Base-by-base conservation (phyloP, 2,113 vertebrate species). In the Otolemur garnettii region DNA sequence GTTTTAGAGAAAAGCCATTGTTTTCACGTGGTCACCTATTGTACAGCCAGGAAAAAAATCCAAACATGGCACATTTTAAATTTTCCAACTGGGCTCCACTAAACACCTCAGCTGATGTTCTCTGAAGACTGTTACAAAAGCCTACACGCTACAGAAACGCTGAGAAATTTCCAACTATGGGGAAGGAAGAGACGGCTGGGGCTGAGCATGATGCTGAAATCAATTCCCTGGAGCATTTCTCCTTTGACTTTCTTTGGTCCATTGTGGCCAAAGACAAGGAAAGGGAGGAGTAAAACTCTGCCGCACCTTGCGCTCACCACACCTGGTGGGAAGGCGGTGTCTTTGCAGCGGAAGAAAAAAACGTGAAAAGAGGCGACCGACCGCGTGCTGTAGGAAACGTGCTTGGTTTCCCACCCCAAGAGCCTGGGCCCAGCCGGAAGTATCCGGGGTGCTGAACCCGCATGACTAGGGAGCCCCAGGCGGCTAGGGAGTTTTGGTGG, bases 31-130 rank as follows among this genome's bases (percentile, higher is more conserved):
- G 91, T 75, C 90, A 93, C 68, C 71, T 14, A 5, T 22, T 72
- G 85, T 83, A 79, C 42, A 91, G 30, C 30, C 66, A 83, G n/a
- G 83, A 81, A 33, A 35, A 82, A 81, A 78, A 68, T 68, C 55
- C 68, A 68, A 86, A 81, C n/a, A 33, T 9, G n/a, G 42, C 80
- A 18, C 85, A 78, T 95, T 93, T 96, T 71, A 71, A 53, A 88
- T 87, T 33, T 89, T 83, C 74, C 78, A 91, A 62, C 68, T 5
- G 12, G 93, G 59, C 55, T 88, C 15, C 94, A 72, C 84, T 87
- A 75, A 78, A 93, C 84, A 92, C 69, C 84, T 97, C 78, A 69
- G 62, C 94, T 96, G 74, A 92, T 97, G 94, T 95, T 93, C 78
- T 91, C 88, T 22, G 68, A 90, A 88, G 85, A 93, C 45, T 35